phyloP scores from a whole-genome alignment of 2,113 vertebrate species.

The Raphicerus campestris region DNA sequence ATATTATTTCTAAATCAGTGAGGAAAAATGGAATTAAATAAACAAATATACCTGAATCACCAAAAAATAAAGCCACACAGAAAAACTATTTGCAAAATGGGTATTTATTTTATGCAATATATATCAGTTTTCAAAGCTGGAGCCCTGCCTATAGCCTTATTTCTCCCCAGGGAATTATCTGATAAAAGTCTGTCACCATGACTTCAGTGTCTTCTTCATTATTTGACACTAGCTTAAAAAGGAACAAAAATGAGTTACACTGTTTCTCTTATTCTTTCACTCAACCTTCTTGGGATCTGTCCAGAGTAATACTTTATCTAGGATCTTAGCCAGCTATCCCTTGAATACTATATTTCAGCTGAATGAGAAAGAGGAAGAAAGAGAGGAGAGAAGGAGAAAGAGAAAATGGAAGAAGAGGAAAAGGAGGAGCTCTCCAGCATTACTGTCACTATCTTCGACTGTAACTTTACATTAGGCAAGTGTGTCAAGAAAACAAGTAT shows the following conservation, averaged over 20 bases:
- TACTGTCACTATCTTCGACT: neutral
- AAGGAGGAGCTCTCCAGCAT: neutral
- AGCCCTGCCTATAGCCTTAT: neutral
- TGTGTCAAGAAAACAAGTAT: neutral
- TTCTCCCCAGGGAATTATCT: neutral
- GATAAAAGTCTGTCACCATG: neutral
- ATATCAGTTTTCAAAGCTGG: neutral
- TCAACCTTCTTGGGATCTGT: neutral
- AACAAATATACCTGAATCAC: neutral
- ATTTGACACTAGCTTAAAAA: neutral
- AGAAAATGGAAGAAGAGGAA: neutral
- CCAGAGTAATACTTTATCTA: neutral
- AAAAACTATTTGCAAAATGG: neutral
- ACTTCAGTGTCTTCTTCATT: neutral
- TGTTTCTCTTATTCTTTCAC: neutral
- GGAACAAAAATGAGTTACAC: neutral
- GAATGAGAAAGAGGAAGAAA: neutral
- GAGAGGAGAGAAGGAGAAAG: neutral
- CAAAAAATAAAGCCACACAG: neutral
- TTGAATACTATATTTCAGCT: neutral
- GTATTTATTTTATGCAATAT: neutral
- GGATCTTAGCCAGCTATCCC: neutral
- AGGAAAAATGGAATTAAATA: neutral
- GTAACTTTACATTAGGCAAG: neutral
- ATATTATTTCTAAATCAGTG: neutral